Conservation (phyloP, 2,888 invertebrate species). For the Dermolepida albohirtum region DNA sequence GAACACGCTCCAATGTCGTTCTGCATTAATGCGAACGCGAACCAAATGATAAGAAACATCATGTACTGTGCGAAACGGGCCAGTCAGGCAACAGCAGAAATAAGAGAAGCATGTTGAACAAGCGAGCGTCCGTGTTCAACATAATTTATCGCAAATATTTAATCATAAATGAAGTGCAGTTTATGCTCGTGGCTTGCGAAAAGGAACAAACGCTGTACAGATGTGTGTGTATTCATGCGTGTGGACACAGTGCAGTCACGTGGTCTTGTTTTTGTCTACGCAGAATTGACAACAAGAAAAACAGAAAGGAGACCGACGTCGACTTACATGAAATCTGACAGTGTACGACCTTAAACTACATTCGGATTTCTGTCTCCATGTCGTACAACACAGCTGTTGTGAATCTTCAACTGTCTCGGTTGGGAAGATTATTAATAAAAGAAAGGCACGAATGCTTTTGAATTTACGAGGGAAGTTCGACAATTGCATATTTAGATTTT, state of each 20-base stretch:
- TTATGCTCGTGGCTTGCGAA: slow-evolving; percentile 9
- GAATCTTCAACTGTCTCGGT: slow-evolving; percentile 9
- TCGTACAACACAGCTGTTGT: slow-evolving; percentile 28
- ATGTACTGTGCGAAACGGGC: slow-evolving; percentile 7
- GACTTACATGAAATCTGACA: slow-evolving; percentile 30
- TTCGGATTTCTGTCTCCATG: slow-evolving; percentile 19
- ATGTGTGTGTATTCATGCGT: neutral
- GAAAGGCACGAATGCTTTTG: no score
- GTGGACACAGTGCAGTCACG: slow-evolving; percentile 11
- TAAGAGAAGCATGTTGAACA: slow-evolving; percentile 30
- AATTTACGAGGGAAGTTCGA: no score
- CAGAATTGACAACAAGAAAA: neutral
- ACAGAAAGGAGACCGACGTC: no score
- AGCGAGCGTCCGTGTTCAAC: slow-evolving; percentile 22
- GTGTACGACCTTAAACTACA: slow-evolving; percentile 35
- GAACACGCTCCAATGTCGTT: slow-evolving; percentile 16
- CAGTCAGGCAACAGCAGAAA: neutral
- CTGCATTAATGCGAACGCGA: slow-evolving; percentile 6
- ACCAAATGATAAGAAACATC: slow-evolving; percentile 8
- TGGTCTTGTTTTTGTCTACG: slow-evolving; percentile 28
- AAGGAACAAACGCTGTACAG: neutral
- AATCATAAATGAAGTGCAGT: slow-evolving; percentile 37
- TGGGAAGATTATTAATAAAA: neutral
- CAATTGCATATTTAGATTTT: no score
- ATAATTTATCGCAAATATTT: slow-evolving; percentile 38